These are phyloP conservation scores for Platynereis dumerilii DNA, from an alignment of 2,888 invertebrate species.

Conservation along the genomic window DNA sequence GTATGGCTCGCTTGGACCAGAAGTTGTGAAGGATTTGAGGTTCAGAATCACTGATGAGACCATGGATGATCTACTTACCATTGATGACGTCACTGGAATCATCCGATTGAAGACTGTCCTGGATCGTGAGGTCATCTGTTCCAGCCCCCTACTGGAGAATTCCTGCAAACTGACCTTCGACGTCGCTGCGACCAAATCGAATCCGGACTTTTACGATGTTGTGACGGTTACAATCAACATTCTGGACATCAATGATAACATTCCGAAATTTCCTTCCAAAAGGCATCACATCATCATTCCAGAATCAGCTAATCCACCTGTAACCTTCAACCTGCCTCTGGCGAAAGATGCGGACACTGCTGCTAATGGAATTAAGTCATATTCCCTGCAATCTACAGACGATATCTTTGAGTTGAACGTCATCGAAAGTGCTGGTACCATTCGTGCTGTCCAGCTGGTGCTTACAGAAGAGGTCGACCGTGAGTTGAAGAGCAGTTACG, in stretches of 20 bases:
- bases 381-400: constrained; percentile 30
- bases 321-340: constrained; percentile 40
- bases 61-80: not conserved
- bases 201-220: constrained; percentile 67
- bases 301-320: constrained; percentile 35
- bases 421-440: constrained; percentile 8
- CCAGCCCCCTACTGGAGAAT: not conserved
- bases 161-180: not conserved
- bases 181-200: constrained; percentile 18
- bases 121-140: not conserved
- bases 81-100: constrained; percentile 4
- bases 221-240: constrained; percentile 39
- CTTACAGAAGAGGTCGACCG: constrained; percentile 75
- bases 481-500: constrained; percentile 80
- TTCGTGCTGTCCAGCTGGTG: constrained; percentile 20
- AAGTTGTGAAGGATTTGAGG: not conserved
- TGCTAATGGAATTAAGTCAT: constrained; percentile 75
- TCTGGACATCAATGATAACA: constrained; percentile 47
- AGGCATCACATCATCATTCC: constrained; percentile 30
- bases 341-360: constrained; percentile 85
- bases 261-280: constrained; percentile 38
- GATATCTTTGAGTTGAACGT: constrained; percentile 16
- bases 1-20: not conserved
- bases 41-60: not conserved
- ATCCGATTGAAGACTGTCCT: not conserved